Evolutionary conservation across 2,113 vertebrate genomes (phyloP).

Genomic region (Campylorhamphus procurvoides): DNA sequence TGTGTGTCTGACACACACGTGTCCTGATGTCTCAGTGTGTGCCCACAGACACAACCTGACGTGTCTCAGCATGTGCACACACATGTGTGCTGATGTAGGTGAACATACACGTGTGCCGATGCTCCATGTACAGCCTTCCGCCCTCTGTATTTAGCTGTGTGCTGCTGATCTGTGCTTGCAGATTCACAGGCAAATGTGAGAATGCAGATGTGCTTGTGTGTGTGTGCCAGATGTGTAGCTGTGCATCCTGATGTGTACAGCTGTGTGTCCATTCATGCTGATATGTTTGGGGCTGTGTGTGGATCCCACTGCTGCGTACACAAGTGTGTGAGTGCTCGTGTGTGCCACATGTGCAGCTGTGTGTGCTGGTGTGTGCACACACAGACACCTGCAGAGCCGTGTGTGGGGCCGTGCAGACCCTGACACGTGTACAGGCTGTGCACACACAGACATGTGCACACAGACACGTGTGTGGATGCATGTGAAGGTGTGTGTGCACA

Average conservation of each 20-base stretch:
- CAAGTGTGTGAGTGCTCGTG: accelerated
- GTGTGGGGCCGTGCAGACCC: background rate
- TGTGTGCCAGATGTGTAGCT: background rate
- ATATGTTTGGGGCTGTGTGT: accelerated
- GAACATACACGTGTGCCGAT: background rate
- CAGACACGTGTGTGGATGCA: accelerated
- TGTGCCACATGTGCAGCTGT: background rate
- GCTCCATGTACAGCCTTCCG: accelerated
- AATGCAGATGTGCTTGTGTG: accelerated
- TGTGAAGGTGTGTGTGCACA: background rate
- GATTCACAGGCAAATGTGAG: background rate
- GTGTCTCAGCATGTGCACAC: background rate
- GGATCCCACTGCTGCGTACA: accelerated
- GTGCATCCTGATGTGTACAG: background rate
- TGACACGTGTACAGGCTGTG: accelerated
- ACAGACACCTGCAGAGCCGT: accelerated
- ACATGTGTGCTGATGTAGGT: accelerated
- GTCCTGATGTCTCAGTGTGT: no score
- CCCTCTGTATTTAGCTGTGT: accelerated
- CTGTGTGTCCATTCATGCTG: background rate
- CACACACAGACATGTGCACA: accelerated
- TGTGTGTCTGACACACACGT: background rate
- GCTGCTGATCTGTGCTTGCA: background rate
- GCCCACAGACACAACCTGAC: no score
- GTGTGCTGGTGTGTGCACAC: accelerated